A percentile compares a stretch with the other conserved stretches of the same genome.
Evolutionary conservation across 1,140 invertebrate species (phyloP).

Genomic region (Phymorhynchus buccinoides): DNA sequence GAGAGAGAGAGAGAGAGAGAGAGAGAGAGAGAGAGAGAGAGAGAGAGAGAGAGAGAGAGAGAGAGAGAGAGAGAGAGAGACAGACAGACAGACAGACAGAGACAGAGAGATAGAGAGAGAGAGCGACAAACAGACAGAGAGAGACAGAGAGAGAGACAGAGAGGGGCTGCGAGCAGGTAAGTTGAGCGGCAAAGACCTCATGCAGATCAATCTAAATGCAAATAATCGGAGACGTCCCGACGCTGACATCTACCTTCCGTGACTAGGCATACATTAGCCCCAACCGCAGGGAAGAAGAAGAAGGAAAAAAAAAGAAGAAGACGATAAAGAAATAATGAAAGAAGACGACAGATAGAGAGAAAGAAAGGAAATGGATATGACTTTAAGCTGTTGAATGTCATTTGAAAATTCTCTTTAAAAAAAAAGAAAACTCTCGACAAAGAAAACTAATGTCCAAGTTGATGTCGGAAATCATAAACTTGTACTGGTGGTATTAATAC

Average conservation of each 20-base stretch:
- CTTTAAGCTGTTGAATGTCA: too few relatives aligned
- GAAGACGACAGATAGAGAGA: neutral
- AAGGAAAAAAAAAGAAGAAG: neutral
- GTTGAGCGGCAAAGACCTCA: neutral
- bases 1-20: too few relatives aligned
- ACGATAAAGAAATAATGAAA: neutral
- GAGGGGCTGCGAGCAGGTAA: neutral
- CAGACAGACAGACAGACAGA: too few relatives aligned
- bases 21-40: too few relatives aligned
- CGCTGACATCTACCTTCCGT: conserved; percentile 26
- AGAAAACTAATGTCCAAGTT: too few relatives aligned
- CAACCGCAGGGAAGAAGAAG: neutral
- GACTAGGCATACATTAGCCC: neutral
- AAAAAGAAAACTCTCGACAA: too few relatives aligned
- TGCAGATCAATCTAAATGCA: conserved; percentile 38
- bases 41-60: too few relatives aligned
- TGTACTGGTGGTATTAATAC: too few relatives aligned
- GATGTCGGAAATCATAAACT: neutral
- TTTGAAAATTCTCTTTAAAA: neutral
- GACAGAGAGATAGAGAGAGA: too few relatives aligned
- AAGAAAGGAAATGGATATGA: neutral
- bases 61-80: too few relatives aligned
- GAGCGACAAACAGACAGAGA: too few relatives aligned
- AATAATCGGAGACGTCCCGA: conserved; percentile 12
- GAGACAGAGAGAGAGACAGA: too few relatives aligned